A percentile compares a stretch with the other conserved stretches of the same genome.
phyloP scores from a whole-genome alignment of 2,888 invertebrate genomes.

The Lycia hirtaria region DNA sequence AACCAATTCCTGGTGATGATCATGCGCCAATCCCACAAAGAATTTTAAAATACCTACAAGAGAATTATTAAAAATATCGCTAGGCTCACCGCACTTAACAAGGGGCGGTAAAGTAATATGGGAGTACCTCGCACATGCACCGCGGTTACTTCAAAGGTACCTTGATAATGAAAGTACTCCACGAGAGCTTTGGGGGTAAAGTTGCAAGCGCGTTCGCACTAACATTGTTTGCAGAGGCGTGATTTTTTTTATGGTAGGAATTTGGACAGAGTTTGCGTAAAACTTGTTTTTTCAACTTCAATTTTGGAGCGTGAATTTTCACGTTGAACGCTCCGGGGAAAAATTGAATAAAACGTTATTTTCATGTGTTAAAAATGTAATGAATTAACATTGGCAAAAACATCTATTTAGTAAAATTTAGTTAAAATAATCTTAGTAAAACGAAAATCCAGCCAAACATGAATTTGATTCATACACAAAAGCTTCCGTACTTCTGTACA shows the following conservation, averaged over 20 bases:
- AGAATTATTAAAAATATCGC: constrained; percentile 25
- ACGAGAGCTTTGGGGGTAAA: constrained; percentile 51
- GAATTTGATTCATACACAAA: too few species aligned
- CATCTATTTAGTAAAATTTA: too few species aligned
- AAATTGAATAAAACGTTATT: background rate
- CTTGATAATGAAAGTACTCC: constrained; percentile 61
- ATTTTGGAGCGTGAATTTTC: constrained; percentile 30
- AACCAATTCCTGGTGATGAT: background rate
- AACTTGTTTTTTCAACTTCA: constrained; percentile 25
- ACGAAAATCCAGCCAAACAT: too few species aligned
- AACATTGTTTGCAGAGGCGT: constrained; percentile 36
- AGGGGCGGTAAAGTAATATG: constrained; percentile 41
- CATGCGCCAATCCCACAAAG: background rate
- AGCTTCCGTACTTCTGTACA: too few species aligned
- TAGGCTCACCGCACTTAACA: constrained; percentile 28
- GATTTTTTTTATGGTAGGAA: constrained; percentile 15
- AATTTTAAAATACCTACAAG: constrained; percentile 18
- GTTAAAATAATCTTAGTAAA: too few species aligned
- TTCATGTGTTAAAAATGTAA: too few species aligned
- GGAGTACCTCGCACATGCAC: constrained; percentile 44
- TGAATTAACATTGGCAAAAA: too few species aligned
- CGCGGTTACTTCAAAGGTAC: constrained; percentile 65
- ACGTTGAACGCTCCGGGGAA: constrained; percentile 12
- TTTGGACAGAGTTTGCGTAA: background rate
- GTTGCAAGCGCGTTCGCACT: constrained; percentile 50